Evolutionary conservation across 2,797 vertebrate species (phyloP).

Genomic region (Halcyon chelicuti): DNA sequence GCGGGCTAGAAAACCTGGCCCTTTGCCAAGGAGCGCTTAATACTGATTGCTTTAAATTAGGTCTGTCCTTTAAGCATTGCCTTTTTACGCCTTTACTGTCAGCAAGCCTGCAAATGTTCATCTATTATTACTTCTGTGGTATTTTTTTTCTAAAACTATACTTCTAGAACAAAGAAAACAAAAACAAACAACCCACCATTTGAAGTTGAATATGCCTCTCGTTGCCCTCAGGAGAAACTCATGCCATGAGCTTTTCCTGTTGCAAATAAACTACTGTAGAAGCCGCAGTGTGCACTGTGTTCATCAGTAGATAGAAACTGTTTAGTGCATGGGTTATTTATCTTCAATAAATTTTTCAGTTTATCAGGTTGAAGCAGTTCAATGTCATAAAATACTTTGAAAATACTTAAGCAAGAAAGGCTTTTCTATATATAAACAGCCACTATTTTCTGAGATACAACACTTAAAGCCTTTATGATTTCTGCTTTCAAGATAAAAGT

Average conservation of each 20-base stretch:
- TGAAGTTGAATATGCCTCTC: not conserved
- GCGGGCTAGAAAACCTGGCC: not conserved
- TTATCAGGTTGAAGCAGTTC: not conserved
- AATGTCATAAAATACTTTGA: not conserved
- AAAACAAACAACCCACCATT: not conserved
- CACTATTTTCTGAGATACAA: not conserved
- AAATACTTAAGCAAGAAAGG: not conserved
- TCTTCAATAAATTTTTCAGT: constrained; percentile 6
- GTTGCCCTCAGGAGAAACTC: not conserved
- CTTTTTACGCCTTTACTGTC: not conserved
- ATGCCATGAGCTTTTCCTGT: not conserved
- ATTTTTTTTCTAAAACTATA: not conserved
- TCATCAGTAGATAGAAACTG: not conserved
- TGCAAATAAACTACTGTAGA: not conserved
- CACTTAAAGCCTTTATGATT: not conserved
- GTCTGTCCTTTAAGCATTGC: not conserved
- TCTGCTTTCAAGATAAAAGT: not conserved
- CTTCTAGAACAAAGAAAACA: not conserved
- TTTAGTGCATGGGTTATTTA: not conserved
- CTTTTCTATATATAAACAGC: not conserved
- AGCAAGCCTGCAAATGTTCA: not conserved
- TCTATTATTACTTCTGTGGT: not conserved
- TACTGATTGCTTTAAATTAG: not conserved
- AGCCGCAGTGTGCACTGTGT: not conserved
- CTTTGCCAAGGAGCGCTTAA: not conserved